A percentile compares a stretch with the other conserved stretches of the same genome.
Conservation (phyloP, 2,113 vertebrate species). For the Poecilia latipinna region DNA sequence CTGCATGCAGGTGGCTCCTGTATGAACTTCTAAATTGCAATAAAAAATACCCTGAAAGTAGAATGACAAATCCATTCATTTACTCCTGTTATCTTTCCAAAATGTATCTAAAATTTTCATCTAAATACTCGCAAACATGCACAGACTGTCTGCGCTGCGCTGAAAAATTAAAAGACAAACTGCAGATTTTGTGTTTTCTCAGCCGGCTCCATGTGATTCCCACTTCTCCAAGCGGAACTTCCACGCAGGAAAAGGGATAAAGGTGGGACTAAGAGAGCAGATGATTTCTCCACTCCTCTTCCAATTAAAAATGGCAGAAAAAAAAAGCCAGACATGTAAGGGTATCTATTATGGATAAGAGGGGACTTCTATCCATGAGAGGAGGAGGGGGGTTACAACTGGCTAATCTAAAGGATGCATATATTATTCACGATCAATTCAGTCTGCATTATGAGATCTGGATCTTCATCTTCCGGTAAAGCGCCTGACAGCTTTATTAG, state of each 20-base stretch:
- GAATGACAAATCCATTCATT: not conserved
- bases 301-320: slow-evolving; percentile 29
- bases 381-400: slow-evolving; percentile 46
- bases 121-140: not conserved
- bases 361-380: slow-evolving; percentile 14
- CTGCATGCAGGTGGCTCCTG: slow-evolving; percentile 35
- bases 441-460: slow-evolving; percentile 53
- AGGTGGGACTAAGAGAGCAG: not conserved
- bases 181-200: not conserved
- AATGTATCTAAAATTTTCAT: not conserved
- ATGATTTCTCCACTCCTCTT: slow-evolving; percentile 16
- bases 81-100: too few relatives aligned
- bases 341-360: slow-evolving; percentile 62
- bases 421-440: slow-evolving; percentile 69
- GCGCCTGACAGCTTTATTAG: slow-evolving; percentile 72
- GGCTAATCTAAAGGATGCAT: slow-evolving; percentile 63
- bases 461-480: slow-evolving; percentile 56
- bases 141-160: not conserved
- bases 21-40: not conserved
- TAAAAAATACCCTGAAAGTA: not conserved
- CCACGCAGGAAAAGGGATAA: not conserved
- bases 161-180: not conserved
- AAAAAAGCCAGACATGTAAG: slow-evolving; percentile 51
- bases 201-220: not conserved
- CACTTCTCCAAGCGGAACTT: not conserved